Conservation (phyloP, 1,140 invertebrate species). For the Brachystomella parvula region DNA sequence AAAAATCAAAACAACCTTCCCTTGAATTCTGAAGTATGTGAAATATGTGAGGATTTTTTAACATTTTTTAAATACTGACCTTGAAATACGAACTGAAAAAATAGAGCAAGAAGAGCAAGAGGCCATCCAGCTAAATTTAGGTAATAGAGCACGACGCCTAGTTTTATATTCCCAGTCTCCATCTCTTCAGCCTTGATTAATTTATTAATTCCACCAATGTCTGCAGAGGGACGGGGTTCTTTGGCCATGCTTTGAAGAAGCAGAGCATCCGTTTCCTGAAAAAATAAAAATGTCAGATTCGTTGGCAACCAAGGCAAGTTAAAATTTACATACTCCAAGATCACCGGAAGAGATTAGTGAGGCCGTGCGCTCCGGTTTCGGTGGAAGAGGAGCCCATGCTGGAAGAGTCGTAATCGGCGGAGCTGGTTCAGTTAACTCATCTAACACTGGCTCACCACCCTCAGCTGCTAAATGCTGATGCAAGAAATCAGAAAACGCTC, state of each 20-base stretch:
- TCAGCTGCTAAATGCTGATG: conserved; percentile 9
- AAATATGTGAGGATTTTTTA: background rate
- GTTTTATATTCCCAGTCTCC: background rate
- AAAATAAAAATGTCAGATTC: background rate
- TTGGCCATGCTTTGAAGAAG: conserved; percentile 38
- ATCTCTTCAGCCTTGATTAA: background rate
- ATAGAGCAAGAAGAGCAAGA: background rate
- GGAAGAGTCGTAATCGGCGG: background rate
- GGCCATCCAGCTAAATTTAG: background rate
- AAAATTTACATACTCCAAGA: background rate
- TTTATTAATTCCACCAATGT: no score
- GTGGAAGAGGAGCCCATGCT: no score
- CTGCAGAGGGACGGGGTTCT: background rate
- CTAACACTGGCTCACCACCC: conserved; percentile 19
- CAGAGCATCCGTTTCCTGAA: background rate
- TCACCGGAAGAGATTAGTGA: background rate
- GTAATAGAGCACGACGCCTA: background rate
- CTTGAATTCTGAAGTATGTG: conserved; percentile 79
- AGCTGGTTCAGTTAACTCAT: conserved; percentile 4
- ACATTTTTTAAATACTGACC: background rate
- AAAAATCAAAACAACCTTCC: conserved; percentile 38
- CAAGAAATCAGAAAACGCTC: conserved; percentile 39
- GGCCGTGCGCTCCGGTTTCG: background rate
- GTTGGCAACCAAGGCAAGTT: background rate
- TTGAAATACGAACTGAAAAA: conserved; percentile 4